Evolutionary conservation across 2,113 vertebrate genomes (phyloP).

Genomic region (Barnardius zonarius): DNA sequence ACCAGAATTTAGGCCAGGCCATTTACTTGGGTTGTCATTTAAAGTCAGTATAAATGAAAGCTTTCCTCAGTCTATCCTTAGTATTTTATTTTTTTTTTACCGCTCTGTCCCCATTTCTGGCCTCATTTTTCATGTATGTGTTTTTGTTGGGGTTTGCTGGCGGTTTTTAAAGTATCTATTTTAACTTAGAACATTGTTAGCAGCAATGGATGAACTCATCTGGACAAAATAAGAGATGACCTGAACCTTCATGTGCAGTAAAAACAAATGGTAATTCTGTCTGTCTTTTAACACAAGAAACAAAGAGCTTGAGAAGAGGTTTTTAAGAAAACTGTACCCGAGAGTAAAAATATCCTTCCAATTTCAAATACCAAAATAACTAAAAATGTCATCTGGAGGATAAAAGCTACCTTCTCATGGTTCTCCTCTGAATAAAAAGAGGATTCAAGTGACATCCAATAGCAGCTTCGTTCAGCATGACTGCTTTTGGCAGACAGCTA

Average conservation of each 20-base stretch:
- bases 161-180: rapidly evolving
- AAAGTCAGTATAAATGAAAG: background rate
- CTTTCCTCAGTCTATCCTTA: background rate
- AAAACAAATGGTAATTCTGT: background rate
- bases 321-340: background rate
- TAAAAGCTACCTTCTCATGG: background rate
- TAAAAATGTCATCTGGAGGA: background rate
- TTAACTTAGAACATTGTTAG: background rate
- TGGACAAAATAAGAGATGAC: background rate
- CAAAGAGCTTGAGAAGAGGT: background rate
- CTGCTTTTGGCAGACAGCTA: background rate
- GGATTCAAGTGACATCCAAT: background rate
- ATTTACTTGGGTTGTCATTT: background rate
- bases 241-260: background rate
- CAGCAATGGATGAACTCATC: background rate
- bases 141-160: background rate
- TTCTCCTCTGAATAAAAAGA: background rate
- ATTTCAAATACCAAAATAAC: background rate
- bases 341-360: background rate
- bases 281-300: background rate
- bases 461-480: background rate
- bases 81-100: background rate
- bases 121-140: background rate
- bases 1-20: background rate
- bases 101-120: background rate